Percentiles rank a stretch among this genome's conserved stretches.
These are phyloP conservation scores for Paraplagusia blochii DNA, from an alignment of 2,113 vertebrate genomes.

Conservation along the genomic window DNA sequence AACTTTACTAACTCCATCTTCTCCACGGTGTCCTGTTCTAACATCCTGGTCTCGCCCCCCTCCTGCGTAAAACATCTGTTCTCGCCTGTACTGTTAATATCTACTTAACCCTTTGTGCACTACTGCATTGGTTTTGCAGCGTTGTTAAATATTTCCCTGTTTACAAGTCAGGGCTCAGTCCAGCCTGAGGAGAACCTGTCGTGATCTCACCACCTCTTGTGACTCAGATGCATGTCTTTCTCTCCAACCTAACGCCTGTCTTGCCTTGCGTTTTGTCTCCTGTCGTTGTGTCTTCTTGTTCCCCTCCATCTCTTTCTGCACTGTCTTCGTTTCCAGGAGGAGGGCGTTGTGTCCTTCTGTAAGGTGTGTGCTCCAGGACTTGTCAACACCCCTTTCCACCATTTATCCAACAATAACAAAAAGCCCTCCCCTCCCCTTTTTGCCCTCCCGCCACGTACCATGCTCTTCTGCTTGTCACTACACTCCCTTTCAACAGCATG, in stretches of 20 bases:
- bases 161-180: conserved; percentile 26
- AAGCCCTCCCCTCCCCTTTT: conserved; percentile 39
- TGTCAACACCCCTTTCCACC: conserved; percentile 55
- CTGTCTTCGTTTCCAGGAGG: conserved; percentile 87
- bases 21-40: conserved; percentile 2
- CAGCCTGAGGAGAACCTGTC: conserved; percentile 34
- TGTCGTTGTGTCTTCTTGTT: conserved; percentile 75
- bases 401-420: conserved; percentile 47
- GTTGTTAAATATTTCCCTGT: conserved; percentile 10
- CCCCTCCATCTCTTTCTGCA: conserved; percentile 70
- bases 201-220: conserved; percentile 21
- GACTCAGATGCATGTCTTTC: conserved; percentile 61
- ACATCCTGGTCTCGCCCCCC: conserved; percentile 7
- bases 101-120: conserved; percentile 15
- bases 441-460: conserved; percentile 30
- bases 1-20: conserved; percentile 18
- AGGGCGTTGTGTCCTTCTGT: conserved; percentile 96
- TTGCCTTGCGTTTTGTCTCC: conserved; percentile 80
- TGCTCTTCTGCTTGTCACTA: conserved; percentile 47
- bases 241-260: conserved; percentile 65
- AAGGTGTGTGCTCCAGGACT: conserved; percentile 90
- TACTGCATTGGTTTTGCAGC: conserved; percentile 24
- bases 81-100: conserved; percentile 19
- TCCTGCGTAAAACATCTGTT: conserved; percentile 12
- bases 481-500: conserved; percentile 67